Evolutionary conservation across 2,888 invertebrate genomes (phyloP).

Genomic region (Athetis lepigone): DNA sequence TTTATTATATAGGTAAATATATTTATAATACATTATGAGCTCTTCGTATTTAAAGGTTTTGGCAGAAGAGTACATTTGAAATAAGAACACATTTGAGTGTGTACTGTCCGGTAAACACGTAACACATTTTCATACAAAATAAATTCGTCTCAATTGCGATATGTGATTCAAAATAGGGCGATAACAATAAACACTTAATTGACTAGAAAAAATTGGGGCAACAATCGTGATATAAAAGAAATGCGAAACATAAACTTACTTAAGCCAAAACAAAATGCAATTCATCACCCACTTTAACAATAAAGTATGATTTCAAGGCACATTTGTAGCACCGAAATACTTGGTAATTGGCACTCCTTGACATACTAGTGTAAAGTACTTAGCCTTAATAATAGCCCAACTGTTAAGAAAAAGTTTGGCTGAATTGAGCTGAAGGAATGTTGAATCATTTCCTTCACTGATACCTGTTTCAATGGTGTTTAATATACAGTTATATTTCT

Average conservation of each 20-base stretch:
- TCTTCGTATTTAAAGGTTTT: not conserved
- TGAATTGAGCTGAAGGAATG: too few species aligned
- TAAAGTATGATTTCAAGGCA: conserved; percentile 48
- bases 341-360: conserved; percentile 44
- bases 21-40: conserved; percentile 10
- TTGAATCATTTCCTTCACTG: too few species aligned
- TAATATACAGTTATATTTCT: not conserved
- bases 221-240: conserved; percentile 37
- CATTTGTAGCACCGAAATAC: conserved; percentile 33
- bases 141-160: conserved; percentile 6
- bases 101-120: not conserved
- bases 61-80: not conserved
- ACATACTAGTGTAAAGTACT: conserved; percentile 5
- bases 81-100: not conserved
- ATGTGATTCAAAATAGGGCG: conserved; percentile 19
- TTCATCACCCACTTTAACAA: conserved; percentile 33
- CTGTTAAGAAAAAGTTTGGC: not conserved
- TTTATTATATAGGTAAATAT: conserved; percentile 20
- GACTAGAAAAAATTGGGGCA: conserved; percentile 54
- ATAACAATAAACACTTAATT: conserved; percentile 27
- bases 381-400: not conserved
- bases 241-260: conserved; percentile 50
- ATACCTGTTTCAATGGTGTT: not conserved
- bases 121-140: conserved; percentile 16
- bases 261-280: conserved; percentile 51